A percentile compares a stretch with the other conserved stretches of the same genome.
These are phyloP conservation scores for Zosterops lateralis DNA, from an alignment of 2,113 vertebrate species.

Conservation along the genomic window DNA sequence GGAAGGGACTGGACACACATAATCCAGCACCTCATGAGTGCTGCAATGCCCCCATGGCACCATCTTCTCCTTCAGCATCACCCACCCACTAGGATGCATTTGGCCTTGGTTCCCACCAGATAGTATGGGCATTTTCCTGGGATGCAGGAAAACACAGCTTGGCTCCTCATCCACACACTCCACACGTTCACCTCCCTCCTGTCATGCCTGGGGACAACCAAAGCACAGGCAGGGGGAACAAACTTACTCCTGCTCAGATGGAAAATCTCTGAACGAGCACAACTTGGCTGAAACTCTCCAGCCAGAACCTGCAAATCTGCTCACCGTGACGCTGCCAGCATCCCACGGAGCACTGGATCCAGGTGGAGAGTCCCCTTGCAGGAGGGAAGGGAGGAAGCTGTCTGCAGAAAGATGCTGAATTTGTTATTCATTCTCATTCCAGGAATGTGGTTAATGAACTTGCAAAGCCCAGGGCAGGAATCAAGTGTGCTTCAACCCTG, in stretches of 20 bases:
- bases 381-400: neutral
- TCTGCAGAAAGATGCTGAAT: neutral
- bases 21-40: rapidly evolving
- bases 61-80: neutral
- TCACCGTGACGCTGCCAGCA: neutral
- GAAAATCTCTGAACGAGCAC: neutral
- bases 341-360: neutral
- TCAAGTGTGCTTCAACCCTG: neutral
- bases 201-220: neutral
- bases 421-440: neutral
- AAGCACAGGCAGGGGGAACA: neutral
- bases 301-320: neutral
- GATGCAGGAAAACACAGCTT: neutral
- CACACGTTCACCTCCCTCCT: rapidly evolving
- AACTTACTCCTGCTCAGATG: neutral
- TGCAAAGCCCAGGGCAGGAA: neutral
- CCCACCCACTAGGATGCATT: neutral
- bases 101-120: rapidly evolving
- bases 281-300: neutral
- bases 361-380: neutral
- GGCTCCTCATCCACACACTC: rapidly evolving
- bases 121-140: rapidly evolving
- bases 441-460: neutral
- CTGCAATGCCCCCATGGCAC: rapidly evolving
- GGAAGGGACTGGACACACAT: neutral